Evolutionary conservation across 2,888 invertebrate species (phyloP), one percentile per base, ranked within the genome.

Genomic region (Listrodromus nycthemerus): DNA sequence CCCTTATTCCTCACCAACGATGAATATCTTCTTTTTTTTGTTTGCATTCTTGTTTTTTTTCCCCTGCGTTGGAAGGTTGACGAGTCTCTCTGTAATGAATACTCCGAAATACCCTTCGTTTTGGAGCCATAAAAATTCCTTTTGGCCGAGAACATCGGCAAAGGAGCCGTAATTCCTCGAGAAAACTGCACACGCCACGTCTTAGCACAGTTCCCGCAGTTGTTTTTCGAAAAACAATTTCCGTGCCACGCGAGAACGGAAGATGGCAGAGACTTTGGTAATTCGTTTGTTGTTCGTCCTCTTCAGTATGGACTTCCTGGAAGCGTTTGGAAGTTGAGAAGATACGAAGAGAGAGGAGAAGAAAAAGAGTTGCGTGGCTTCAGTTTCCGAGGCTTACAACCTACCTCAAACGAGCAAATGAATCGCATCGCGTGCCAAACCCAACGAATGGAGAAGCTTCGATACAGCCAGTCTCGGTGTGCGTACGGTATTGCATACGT

Each of bases 321-420:
- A 77, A 77, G 61, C 61, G 48, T 77, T 77, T 77, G 30, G 69
- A 30, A 69, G 76, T 45, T 41, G 55, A 45, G 76, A 66, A 66
- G 50, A 61, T 24, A 65, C 48, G n/a, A 65, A 70, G 45, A 37
- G 70, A 48, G 45, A 65, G 21, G 65, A 19, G 52, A 55, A 33
- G n/a, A 63, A 69, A 48, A 52, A 50, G 55, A 67, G 61, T 50
- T 61, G 41, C 30, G 45, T 61, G 67, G 41, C 66, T 74, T 58
- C 50, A 66, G 58, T 27, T 27, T 70, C 24, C 67, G 52, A 74
- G 65, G 50, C 71, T 75, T 73, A 76, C 67, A 83, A 83, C 80
- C 80, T 83, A 83, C 80, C 83, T 76, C 83, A 80, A 83, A 61
- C 79, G 61, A 67, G 33, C 50, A 52, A 80, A 71, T 80, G 63